Conservation (phyloP, 2,888 invertebrate species). For the Noctua janthe region DNA sequence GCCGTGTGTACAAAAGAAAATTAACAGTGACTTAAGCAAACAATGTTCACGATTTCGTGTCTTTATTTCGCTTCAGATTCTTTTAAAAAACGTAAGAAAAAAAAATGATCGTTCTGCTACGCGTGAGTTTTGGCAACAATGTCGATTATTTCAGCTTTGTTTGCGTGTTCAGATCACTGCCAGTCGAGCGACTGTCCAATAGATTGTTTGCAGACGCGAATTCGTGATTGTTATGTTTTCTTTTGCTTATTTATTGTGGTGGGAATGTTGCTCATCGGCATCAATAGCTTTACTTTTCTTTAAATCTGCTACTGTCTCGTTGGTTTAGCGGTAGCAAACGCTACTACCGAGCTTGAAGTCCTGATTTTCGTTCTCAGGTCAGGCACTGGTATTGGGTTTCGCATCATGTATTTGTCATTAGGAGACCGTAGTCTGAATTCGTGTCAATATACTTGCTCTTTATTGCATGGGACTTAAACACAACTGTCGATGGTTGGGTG, state of each 20-base stretch:
- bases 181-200: conserved; percentile 29
- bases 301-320: not conserved
- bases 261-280: not conserved
- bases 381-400: not conserved
- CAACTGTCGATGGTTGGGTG: not conserved
- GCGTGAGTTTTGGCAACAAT: conserved; percentile 62
- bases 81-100: conserved; percentile 8
- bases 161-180: conserved; percentile 46
- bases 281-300: not conserved
- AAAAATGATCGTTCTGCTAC: conserved; percentile 39
- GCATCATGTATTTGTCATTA: not conserved
- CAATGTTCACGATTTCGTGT: conserved; percentile 17
- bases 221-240: conserved; percentile 31
- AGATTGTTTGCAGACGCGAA: conserved; percentile 38
- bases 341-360: not conserved
- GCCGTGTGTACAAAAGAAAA: too few species aligned
- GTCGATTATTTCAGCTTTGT: conserved; percentile 51
- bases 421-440: not conserved
- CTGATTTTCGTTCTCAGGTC: not conserved
- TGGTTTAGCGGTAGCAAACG: not conserved
- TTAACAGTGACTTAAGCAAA: conserved; percentile 6
- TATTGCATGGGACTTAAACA: not conserved
- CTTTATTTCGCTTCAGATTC: conserved; percentile 16
- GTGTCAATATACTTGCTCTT: not conserved
- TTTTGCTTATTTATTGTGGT: conserved; percentile 5